These are phyloP conservation scores for Ramphastos sulfuratus DNA, from an alignment of 2,113 vertebrate genomes.

Conservation along the genomic window DNA sequence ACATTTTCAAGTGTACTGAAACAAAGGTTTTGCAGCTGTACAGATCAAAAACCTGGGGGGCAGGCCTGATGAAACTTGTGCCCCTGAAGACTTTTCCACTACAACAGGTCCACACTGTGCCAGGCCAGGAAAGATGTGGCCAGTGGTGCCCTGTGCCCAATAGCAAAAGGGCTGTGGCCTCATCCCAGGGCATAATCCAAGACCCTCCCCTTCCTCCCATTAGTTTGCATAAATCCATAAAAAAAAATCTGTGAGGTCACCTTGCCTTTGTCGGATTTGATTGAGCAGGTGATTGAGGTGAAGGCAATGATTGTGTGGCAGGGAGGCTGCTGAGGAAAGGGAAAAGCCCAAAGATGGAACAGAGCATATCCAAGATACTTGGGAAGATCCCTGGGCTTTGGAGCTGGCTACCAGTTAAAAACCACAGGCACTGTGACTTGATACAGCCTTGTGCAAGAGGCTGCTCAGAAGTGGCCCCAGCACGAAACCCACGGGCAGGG, in stretches of 20 bases:
- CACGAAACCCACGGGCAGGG: not conserved
- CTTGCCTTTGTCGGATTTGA: not conserved
- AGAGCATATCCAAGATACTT: not conserved
- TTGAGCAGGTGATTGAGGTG: not conserved
- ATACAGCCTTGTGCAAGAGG: not conserved
- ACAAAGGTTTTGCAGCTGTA: not conserved
- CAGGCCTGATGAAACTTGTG: not conserved
- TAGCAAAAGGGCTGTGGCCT: not conserved
- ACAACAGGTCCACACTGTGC: not conserved
- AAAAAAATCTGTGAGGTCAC: not conserved
- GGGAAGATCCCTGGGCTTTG: not conserved
- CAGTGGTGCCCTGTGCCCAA: not conserved
- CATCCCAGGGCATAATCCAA: not conserved
- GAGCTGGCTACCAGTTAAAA: not conserved
- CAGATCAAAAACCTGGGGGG: not conserved
- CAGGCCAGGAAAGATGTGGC: rapidly evolving
- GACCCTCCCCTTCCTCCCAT: not conserved
- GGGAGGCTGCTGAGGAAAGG: not conserved
- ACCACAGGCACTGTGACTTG: not conserved
- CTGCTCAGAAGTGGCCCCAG: not conserved
- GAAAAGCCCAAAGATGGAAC: not conserved
- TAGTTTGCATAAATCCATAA: not conserved
- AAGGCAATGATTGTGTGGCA: not conserved
- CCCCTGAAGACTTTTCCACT: not conserved
- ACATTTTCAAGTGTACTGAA: not conserved